These are phyloP conservation scores for Chaunax sp. DNA, from an alignment of 2,797 vertebrate genomes.

Conservation along the genomic window DNA sequence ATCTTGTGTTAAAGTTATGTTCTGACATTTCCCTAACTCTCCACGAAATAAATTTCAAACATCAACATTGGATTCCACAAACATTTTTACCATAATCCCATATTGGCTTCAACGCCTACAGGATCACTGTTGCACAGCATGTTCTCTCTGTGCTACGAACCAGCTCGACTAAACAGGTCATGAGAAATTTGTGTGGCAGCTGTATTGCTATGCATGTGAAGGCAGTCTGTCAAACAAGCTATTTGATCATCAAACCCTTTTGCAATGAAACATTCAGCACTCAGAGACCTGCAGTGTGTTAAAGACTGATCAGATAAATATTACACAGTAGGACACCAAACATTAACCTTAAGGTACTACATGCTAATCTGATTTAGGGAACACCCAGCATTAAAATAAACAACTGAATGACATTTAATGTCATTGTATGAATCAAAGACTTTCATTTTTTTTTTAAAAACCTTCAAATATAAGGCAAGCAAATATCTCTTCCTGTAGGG, in stretches of 20 bases:
- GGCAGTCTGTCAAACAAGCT: slow-evolving; percentile 20
- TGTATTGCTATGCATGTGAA: not conserved
- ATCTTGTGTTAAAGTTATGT: slow-evolving; percentile 28
- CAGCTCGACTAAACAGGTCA: not conserved
- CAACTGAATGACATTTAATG: too few species aligned
- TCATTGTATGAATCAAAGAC: too few species aligned
- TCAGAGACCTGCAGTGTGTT: not conserved
- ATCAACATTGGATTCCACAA: slow-evolving; percentile 1
- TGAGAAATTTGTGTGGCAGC: not conserved
- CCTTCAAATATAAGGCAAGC: too few species aligned
- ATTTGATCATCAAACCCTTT: slow-evolving; percentile 16
- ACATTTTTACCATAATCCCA: not conserved
- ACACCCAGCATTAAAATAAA: too few species aligned
- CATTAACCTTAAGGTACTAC: too few species aligned
- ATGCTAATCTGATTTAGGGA: too few species aligned
- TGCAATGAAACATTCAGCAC: slow-evolving; percentile 1
- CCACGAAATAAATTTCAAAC: not conserved
- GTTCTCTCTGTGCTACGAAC: not conserved
- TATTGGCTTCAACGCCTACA: not conserved
- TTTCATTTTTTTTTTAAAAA: too few species aligned
- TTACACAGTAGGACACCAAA: too few species aligned
- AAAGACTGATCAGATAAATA: too few species aligned
- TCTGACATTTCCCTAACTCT: slow-evolving; percentile 10
- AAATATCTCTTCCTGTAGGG: not conserved
- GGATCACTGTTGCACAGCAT: not conserved